These are phyloP conservation scores for Sebastes miniatus DNA, from an alignment of 2,797 vertebrate genomes.

Conservation along the genomic window DNA sequence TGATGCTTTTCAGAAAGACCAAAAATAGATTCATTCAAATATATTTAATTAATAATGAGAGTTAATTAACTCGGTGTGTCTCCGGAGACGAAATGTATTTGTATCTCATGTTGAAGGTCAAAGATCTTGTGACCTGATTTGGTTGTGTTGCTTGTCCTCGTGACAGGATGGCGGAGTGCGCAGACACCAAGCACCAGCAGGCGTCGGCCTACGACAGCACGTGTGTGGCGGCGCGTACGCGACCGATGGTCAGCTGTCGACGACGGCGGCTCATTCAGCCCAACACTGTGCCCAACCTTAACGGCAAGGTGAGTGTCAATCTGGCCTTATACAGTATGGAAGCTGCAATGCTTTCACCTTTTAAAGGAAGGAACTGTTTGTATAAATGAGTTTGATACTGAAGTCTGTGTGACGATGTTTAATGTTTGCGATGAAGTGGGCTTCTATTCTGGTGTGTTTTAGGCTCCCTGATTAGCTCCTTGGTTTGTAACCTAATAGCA, in stretches of 20 bases:
- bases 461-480: background rate
- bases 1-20: background rate
- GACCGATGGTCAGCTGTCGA: slow-evolving; percentile 89
- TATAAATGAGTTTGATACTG: background rate
- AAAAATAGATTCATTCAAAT: background rate
- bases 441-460: background rate
- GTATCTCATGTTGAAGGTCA: background rate
- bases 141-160: background rate
- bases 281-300: slow-evolving; percentile 88
- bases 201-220: slow-evolving; percentile 80
- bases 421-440: background rate
- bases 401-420: background rate
- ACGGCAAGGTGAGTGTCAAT: slow-evolving; percentile 86
- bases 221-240: slow-evolving; percentile 91
- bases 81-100: background rate
- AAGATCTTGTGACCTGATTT: background rate
- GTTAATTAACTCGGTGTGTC: background rate
- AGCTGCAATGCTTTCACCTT: background rate
- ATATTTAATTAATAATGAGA: no score
- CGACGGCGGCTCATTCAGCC: slow-evolving; percentile 92
- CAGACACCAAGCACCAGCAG: slow-evolving; percentile 84
- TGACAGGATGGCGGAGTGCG: slow-evolving; percentile 83
- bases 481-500: slow-evolving; percentile 9
- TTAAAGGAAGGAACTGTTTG: no score
- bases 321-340: no score